phyloP scores from a whole-genome alignment of 2,797 vertebrate genomes.

The Allobates femoralis region DNA sequence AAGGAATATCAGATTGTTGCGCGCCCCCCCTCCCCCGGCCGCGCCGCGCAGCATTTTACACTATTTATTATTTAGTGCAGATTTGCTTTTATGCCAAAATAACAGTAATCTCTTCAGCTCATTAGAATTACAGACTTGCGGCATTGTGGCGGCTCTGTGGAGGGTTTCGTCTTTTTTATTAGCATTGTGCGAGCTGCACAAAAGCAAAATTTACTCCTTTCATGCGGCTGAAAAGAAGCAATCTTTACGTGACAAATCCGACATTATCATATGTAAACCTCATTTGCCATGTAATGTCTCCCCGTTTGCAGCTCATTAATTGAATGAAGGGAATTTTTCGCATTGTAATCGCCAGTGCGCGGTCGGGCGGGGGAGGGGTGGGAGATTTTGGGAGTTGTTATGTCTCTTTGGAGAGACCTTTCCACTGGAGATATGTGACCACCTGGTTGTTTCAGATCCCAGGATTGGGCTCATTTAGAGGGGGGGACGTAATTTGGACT shows the following conservation, averaged over 20 bases:
- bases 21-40: neutral
- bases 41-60: constrained; percentile 56
- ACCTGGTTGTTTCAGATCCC: neutral
- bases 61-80: constrained; percentile 63
- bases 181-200: constrained; percentile 70
- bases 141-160: constrained; percentile 71
- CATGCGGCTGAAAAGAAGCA: constrained; percentile 71
- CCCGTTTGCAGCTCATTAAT: constrained; percentile 79
- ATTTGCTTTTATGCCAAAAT: constrained; percentile 72
- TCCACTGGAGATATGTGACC: neutral
- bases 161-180: constrained; percentile 72
- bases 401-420: constrained; percentile 17
- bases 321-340: constrained; percentile 75
- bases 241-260: constrained; percentile 77
- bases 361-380: neutral
- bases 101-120: constrained; percentile 65
- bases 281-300: constrained; percentile 76
- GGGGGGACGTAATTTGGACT: neutral
- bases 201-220: constrained; percentile 76
- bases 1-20: constrained; percentile 40
- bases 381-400: constrained; percentile 52
- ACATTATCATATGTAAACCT: constrained; percentile 78
- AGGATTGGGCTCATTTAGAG: neutral
- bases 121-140: constrained; percentile 74
- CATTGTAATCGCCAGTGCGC: constrained; percentile 68